Evolutionary conservation across 2,797 vertebrate genomes (phyloP), one percentile per base, ranked within the genome.

Genomic region (Streptopelia turtur): DNA sequence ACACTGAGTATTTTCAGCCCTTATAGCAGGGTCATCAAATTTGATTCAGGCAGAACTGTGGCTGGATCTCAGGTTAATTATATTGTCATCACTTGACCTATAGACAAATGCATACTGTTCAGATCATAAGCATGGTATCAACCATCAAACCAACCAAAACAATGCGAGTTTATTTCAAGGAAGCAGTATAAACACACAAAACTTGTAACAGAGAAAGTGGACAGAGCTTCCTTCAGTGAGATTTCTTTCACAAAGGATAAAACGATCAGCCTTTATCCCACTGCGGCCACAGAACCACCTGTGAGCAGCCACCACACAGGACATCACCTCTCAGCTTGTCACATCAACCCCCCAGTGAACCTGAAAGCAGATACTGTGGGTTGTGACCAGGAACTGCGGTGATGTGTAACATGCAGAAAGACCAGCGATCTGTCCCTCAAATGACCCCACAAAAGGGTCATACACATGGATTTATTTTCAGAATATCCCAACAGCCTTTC

Each of bases 221-320:
- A 64, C 22, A 79, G 41, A 74, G 56, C 85, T 93, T 88, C 74
- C 83, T 84, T 70, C n/a, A 65, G 35, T 1, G 1, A 59, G 63
- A 43, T 82, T 86, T 13, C 16, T 71, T 92, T 63, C 0, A 0
- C 59, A 69, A 59, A 84, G 43, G 56, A 60, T 60, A 86, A 90
- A 91, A 30, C 0, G 0, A 37, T 37, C 13, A 24, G 31, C 18
- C 31, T 84, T 83, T 76, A 76, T 74, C 63, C 72, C 0, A 0
- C 22, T 49, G 30, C 2, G 21, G 82, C 72, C 47, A 59, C 37
- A 61, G 61, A 57, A 59, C 30, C 11, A 27, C 50, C 83, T 64
- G 53, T 56, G 63, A 76, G 68, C 56, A 93, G 72, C 50, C 57
- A 31, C 4, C 25, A 20, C 11, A 35, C 43, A 39, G 61, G 65